Conservation (phyloP, 2,888 invertebrate genomes). For the Strigamia maritima region DNA sequence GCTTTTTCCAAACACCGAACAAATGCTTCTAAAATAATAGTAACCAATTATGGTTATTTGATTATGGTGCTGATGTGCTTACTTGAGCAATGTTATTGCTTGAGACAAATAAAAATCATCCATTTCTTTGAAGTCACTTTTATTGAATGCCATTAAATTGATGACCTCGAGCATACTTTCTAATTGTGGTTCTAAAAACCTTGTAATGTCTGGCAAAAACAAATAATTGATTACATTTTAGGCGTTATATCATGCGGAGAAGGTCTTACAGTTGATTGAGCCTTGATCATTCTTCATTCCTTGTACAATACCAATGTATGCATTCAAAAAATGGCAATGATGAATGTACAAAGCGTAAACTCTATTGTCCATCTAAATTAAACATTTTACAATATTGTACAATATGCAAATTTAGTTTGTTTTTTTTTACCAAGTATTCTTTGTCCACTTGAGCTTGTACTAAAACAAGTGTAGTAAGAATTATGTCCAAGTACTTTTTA, state of each 20-base stretch:
- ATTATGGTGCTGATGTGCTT: not conserved
- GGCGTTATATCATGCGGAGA: not conserved
- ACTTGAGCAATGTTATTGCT: not conserved
- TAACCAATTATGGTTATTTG: not conserved
- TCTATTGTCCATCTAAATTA: not conserved
- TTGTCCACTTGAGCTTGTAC: not conserved
- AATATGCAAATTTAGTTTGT: not conserved
- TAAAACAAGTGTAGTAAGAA: not conserved
- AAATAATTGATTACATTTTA: not conserved
- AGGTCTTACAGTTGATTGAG: not conserved
- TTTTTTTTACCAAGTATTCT: not conserved
- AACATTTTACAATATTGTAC: not conserved
- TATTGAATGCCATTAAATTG: not conserved
- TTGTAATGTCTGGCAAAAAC: not conserved
- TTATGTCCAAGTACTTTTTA: not conserved
- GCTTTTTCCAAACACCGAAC: not conserved
- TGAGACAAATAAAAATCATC: not conserved
- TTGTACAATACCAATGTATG: not conserved
- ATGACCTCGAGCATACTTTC: not conserved
- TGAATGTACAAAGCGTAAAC: not conserved
- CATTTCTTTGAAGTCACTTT: not conserved
- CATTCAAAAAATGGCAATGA: not conserved
- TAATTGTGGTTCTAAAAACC: not conserved
- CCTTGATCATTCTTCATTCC: not conserved
- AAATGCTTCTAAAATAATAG: not conserved